A percentile compares a stretch with the other conserved stretches of the same genome.
phyloP scores from a whole-genome alignment of 1,140 invertebrate genomes.

The Drosophila prosaltans region DNA sequence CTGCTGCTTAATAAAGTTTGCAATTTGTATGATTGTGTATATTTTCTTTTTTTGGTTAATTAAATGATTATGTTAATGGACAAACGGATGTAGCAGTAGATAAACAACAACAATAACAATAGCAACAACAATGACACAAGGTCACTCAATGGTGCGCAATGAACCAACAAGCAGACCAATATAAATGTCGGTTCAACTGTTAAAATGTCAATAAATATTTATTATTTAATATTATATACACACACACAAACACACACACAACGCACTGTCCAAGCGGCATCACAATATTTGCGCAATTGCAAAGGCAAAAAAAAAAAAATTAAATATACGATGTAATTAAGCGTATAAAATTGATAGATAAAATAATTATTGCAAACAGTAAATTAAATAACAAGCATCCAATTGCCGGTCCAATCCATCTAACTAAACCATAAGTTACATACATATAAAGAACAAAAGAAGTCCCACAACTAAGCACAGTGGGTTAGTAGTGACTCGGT shows the following conservation, averaged over 20 bases:
- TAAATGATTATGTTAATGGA: constrained; percentile 82
- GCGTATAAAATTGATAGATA: constrained; percentile 67
- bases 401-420: constrained; percentile 61
- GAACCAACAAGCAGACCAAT: constrained; percentile 65
- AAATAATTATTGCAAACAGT: constrained; percentile 76
- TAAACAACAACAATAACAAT: constrained; percentile 46
- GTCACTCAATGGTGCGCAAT: constrained; percentile 62
- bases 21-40: constrained; percentile 50
- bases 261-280: neutral
- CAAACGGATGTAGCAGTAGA: constrained; percentile 73
- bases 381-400: constrained; percentile 65
- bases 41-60: constrained; percentile 66
- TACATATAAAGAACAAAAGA: constrained; percentile 41
- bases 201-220: constrained; percentile 80
- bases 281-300: constrained; percentile 38
- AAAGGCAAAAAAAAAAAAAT: constrained; percentile 32
- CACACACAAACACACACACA: constrained; percentile 23
- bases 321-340: constrained; percentile 62
- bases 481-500: constrained; percentile 62
- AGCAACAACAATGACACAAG: constrained; percentile 28
- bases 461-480: constrained; percentile 17
- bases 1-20: constrained; percentile 51
- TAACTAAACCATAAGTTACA: constrained; percentile 55
- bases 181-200: constrained; percentile 77
- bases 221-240: constrained; percentile 66